Conservation (phyloP, 2,888 invertebrate genomes). For the Yponomeuta cagnagella region DNA sequence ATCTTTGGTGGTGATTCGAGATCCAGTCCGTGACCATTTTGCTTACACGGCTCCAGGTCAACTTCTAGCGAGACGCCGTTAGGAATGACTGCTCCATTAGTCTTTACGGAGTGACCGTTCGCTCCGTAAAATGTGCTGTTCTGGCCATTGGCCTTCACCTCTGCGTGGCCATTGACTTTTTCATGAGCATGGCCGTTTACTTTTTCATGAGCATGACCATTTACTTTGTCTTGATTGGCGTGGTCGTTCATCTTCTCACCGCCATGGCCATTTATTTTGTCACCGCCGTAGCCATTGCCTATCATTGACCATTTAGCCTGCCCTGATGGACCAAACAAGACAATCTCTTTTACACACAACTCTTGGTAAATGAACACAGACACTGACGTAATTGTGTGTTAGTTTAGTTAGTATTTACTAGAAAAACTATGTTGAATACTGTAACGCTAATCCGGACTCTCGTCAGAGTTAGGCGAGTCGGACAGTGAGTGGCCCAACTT, state of each 20-base stretch:
- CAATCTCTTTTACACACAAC: slow-evolving; percentile 40
- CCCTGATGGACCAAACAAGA: slow-evolving; percentile 62
- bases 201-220: slow-evolving; percentile 20
- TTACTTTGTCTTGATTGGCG: slow-evolving; percentile 18
- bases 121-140: slow-evolving; percentile 10
- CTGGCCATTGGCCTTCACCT: slow-evolving; percentile 25
- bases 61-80: slow-evolving; percentile 31
- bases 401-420: slow-evolving; percentile 27
- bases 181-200: slow-evolving; percentile 16
- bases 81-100: slow-evolving; percentile 29
- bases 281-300: slow-evolving; percentile 19
- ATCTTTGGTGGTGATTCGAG: slow-evolving; percentile 70
- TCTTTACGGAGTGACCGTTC: slow-evolving; percentile 34
- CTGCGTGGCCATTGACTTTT: slow-evolving; percentile 28
- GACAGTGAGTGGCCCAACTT: slow-evolving; percentile 47
- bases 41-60: slow-evolving; percentile 24
- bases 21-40: slow-evolving; percentile 42
- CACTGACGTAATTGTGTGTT: slow-evolving; percentile 66
- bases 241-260: slow-evolving; percentile 22
- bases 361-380: slow-evolving; percentile 27
- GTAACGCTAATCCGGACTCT: not conserved
- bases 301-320: slow-evolving; percentile 40
- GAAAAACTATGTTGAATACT: not conserved
- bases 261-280: slow-evolving; percentile 9
- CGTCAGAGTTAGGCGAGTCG: slow-evolving; percentile 42